Evolutionary conservation across 2,797 vertebrate genomes (phyloP).

Genomic region (Hapalemur alaotrensis): DNA sequence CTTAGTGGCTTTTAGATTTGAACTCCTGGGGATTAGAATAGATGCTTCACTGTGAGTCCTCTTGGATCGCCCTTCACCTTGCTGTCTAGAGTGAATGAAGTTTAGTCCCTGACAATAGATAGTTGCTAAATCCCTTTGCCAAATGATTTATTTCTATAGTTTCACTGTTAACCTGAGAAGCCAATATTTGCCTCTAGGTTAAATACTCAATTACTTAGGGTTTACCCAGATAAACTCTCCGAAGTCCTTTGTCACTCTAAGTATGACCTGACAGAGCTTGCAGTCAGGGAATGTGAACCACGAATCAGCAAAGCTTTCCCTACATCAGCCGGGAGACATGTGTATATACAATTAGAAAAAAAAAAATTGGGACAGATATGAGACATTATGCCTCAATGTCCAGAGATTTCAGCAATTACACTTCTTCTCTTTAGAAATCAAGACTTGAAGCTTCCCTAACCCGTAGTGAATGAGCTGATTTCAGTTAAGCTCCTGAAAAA

Average conservation of each 20-base stretch:
- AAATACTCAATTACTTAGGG: conserved; percentile 40
- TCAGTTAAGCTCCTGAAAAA: conserved; percentile 10
- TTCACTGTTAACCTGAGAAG: conserved; percentile 46
- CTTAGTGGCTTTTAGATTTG: conserved; percentile 29
- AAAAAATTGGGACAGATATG: background rate
- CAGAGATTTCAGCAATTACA: conserved; percentile 25
- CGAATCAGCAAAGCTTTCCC: background rate
- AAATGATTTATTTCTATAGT: conserved; percentile 48
- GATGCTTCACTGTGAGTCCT: conserved; percentile 33
- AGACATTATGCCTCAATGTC: background rate
- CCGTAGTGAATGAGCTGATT: background rate
- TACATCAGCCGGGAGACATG: conserved; percentile 34
- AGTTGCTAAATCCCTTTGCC: conserved; percentile 34
- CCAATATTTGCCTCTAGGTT: conserved; percentile 46
- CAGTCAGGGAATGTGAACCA: background rate
- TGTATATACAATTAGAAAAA: conserved; percentile 16
- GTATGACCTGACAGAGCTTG: conserved; percentile 25
- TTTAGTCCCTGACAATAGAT: conserved; percentile 1
- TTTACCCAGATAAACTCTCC: conserved; percentile 53
- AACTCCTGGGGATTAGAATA: conserved; percentile 40
- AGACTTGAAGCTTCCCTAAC: background rate
- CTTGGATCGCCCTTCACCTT: background rate
- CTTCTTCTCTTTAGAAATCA: conserved; percentile 43
- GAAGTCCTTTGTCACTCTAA: conserved; percentile 46
- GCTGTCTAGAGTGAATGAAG: background rate